Base-by-base conservation (phyloP, 2,888 invertebrate genomes). In the Apamea anceps region DNA sequence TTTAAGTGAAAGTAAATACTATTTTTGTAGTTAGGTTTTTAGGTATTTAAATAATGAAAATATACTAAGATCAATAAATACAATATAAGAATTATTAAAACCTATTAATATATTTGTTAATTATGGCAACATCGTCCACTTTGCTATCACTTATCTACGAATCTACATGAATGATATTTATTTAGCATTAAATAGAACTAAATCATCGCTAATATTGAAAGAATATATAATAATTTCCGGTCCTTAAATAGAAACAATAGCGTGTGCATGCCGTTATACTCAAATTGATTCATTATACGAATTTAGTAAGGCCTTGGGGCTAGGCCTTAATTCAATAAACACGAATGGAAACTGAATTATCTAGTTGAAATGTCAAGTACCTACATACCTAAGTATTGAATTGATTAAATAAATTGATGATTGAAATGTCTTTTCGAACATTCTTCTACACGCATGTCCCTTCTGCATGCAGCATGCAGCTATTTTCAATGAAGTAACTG, bases 251-350 rank as follows among this genome's bases (percentile, higher is more conserved):
- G 82, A 89, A 89, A 91, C 91, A 91, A 91, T 91, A 71, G 87
- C 57, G 54, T 74, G 79, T 81, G 84, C 90, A 89, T 90, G 90
- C 77, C 76, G 74, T 80, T 84, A 87, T 78, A 85, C 82, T 88
- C 86, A 87, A 91, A 91, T 91, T 89, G 87, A 85, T 87, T 83
- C 72, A 91, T 90, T 90, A 90, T 18, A 85, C 84, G 66, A 76
- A 72, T 85, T 87, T 76, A 77, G 85, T 42, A 1, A 72, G 81
- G 63, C 90, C 88, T 90, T 87, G 88, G 21, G 51, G n/a, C 32
- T 60, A 79, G 72, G 70, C 80, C 72, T 82, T 73, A 77, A 72
- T 72, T 79, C 72, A 32, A 68, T 77, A 42, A 62, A 73, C 37
- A 77, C 68, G 62, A 77, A 84, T 77, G 63, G 76, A 76, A 82